Conservation (phyloP, 2,113 vertebrate species). For the Cariama cristata region DNA sequence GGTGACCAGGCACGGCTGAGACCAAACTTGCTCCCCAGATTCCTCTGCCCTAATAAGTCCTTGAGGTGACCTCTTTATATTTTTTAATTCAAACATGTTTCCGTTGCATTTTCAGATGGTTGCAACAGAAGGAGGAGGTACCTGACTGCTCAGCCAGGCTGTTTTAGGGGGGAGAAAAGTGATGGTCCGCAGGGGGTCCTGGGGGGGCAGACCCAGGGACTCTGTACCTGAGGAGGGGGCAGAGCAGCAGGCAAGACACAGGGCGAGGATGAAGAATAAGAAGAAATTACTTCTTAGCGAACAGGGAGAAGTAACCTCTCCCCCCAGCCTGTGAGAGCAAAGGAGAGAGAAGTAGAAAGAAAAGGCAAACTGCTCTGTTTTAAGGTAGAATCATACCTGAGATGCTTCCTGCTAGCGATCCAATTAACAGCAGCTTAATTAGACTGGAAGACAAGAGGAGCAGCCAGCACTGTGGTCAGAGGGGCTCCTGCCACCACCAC, state of each 20-base stretch:
- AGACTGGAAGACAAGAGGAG: neutral
- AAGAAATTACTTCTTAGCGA: neutral
- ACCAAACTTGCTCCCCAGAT: neutral
- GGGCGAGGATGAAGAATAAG: rapidly evolving
- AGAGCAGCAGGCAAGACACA: neutral
- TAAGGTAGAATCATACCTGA: neutral
- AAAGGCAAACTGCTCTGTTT: neutral
- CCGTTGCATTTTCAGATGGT: neutral
- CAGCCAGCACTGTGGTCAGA: neutral
- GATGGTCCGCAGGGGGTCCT: rapidly evolving
- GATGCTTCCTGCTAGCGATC: neutral
- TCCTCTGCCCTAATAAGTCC: neutral
- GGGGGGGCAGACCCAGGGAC: neutral
- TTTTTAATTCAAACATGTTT: neutral
- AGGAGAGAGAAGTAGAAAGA: neutral
- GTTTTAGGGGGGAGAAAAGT: neutral
- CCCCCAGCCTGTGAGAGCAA: neutral
- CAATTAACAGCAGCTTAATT: neutral
- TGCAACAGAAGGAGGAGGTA: neutral
- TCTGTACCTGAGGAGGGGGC: neutral
- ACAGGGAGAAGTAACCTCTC: neutral
- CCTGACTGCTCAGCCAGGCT: rapidly evolving
- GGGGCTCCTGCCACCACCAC: neutral
- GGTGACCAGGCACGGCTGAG: neutral
- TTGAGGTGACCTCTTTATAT: neutral